Evolutionary conservation across 2,113 vertebrate genomes (phyloP), one percentile per base, ranked within the genome.

Genomic region (Crocuta crocuta): DNA sequence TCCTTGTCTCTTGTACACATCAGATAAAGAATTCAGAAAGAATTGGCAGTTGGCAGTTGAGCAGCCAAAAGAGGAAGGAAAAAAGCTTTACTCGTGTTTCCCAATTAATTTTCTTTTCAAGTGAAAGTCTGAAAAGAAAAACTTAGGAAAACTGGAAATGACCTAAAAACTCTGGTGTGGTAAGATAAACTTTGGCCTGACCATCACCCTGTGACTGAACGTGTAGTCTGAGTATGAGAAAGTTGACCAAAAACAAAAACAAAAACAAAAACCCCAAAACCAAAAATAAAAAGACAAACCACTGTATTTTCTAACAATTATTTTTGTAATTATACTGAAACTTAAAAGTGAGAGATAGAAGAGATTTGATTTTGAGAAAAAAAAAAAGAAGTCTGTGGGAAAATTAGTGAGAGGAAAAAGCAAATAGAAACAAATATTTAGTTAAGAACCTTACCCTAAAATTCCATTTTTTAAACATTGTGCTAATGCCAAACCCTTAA

Each of bases 51-150:
- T 95, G 96, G 95, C 93, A 96, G 96, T 96, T 97, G 83, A 98
- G 76, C 89, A 97, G 94, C 80, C 28, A 16, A 92, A 96, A 97
- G 94, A 53, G 3, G 61, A 63, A 79, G 95, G 97, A 92, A 97
- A 97, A 97, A 96, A 95, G 50, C 16, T 0, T 66, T 97, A 87
- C 97, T 95, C 50, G 39, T 95, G 58, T 89, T 98, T 98, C 80
- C 63, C 91, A 97, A 97, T 98, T 98, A 98, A 97, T 98, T 98
- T 96, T 84, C 91, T 96, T 95, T 97, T 97, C 21, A 11, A 73
- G 86, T 91, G 88, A 94, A 98, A 97, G 45, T 96, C 63, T 65
- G 33, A 92, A 94, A 91, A 89, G 63, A 45, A 85, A 98, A 98
- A 81, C 50, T 74, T 74, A 94, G 91, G 76, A 95, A 97, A 96